Evolutionary conservation across 2,888 invertebrate genomes (phyloP).

Genomic region (Pristionchus mayeri): DNA sequence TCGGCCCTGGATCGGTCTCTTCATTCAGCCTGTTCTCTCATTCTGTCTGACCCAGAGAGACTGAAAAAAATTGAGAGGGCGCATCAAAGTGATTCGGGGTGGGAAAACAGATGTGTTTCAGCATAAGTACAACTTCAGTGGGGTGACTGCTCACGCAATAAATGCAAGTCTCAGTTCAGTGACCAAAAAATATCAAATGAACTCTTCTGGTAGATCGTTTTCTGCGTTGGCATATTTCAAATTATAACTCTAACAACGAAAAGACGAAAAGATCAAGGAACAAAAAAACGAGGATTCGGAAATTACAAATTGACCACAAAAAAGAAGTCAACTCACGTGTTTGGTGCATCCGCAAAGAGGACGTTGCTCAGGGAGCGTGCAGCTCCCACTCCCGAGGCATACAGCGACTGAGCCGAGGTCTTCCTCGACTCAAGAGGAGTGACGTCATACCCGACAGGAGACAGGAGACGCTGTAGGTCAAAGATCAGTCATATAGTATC

Average conservation of each 20-base stretch:
- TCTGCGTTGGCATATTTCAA: too few relatives aligned
- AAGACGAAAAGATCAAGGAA: too few relatives aligned
- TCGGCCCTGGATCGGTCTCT: too few relatives aligned
- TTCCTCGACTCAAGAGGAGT: conserved; percentile 15
- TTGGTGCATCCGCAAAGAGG: neutral
- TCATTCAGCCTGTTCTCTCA: too few relatives aligned
- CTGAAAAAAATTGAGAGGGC: too few relatives aligned
- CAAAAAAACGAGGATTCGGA: too few relatives aligned
- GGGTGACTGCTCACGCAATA: neutral
- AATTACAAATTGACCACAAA: too few relatives aligned
- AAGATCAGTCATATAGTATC: neutral
- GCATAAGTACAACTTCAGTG: neutral
- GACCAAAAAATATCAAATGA: neutral
- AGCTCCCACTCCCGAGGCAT: neutral
- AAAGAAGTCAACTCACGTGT: neutral
- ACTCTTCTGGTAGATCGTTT: too few relatives aligned
- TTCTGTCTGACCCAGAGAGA: too few relatives aligned
- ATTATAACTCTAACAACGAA: too few relatives aligned
- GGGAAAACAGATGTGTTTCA: neutral
- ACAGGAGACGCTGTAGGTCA: neutral
- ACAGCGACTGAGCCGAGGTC: conserved; percentile 26
- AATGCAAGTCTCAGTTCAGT: neutral
- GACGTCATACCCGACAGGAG: neutral
- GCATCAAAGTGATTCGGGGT: neutral
- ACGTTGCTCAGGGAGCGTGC: neutral